A percentile compares a stretch with the other conserved stretches of the same genome.
phyloP scores from a whole-genome alignment of 1,140 invertebrate species.

The Proales similis region DNA sequence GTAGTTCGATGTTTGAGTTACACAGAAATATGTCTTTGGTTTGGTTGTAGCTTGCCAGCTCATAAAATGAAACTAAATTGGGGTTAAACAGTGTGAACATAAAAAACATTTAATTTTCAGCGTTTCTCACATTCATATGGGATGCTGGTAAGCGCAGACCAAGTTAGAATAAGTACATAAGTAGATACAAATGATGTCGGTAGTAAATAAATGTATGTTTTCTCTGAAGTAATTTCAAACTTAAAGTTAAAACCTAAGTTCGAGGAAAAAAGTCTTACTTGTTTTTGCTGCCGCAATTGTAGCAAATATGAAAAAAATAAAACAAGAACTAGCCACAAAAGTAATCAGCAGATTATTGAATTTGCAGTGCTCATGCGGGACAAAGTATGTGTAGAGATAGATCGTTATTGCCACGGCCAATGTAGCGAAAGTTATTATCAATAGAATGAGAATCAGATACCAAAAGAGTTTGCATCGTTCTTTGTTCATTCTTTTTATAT shows the following conservation, averaged over 20 bases:
- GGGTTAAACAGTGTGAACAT: constrained; percentile 6
- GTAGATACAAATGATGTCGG: constrained; percentile 40
- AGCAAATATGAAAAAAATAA: constrained; percentile 44
- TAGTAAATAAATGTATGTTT: constrained; percentile 38
- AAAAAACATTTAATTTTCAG: constrained; percentile 1
- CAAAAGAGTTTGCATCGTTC: constrained; percentile 27
- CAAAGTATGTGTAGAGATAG: constrained; percentile 41
- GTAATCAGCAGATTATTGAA: constrained; percentile 46
- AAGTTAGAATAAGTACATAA: constrained; percentile 42
- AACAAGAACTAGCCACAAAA: constrained; percentile 43
- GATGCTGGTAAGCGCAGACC: constrained; percentile 41
- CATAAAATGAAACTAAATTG: constrained; percentile 1
- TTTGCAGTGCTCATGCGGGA: constrained; percentile 42
- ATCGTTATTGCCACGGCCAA: constrained; percentile 22
- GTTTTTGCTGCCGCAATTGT: constrained; percentile 45
- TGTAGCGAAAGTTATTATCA: constrained; percentile 17
- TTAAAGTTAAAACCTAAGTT: not conserved
- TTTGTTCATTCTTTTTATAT: constrained; percentile 26
- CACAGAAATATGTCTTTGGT: no score
- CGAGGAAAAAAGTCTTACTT: constrained; percentile 44
- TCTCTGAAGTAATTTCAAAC: constrained; percentile 34
- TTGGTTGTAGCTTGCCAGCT: not conserved
- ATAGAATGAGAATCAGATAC: constrained; percentile 20
- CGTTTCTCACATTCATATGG: constrained; percentile 38
- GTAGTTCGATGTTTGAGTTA: constrained; percentile 23